Evolutionary conservation across 1,140 invertebrate genomes (phyloP).

Genomic region (Phymastichus coffea): DNA sequence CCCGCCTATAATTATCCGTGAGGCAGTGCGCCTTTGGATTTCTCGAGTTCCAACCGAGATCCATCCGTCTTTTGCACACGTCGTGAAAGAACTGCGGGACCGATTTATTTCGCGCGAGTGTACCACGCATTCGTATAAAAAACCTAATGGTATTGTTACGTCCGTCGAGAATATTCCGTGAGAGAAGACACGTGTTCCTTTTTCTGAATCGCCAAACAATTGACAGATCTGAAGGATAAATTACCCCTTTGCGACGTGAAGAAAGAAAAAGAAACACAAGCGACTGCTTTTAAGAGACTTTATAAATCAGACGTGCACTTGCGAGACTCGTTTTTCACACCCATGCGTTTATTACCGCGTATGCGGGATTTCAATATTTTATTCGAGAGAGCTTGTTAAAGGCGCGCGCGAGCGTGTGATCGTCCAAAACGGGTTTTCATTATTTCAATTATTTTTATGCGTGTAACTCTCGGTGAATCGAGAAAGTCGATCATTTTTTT

Average conservation of each 20-base stretch:
- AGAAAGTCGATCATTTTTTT: no score
- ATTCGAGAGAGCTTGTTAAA: slow-evolving; percentile 1
- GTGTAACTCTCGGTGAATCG: no score
- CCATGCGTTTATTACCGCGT: not conserved
- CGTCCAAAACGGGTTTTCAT: slow-evolving; percentile 3
- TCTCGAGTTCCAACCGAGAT: slow-evolving; percentile 12
- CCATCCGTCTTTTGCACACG: slow-evolving; percentile 31
- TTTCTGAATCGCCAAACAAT: slow-evolving; percentile 17
- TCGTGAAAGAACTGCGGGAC: slow-evolving; percentile 12
- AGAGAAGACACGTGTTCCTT: no score
- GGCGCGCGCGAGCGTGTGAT: not conserved
- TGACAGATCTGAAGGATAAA: no score
- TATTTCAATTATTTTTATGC: slow-evolving; percentile 1
- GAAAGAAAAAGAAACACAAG: no score
- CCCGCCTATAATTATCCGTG: slow-evolving; percentile 15
- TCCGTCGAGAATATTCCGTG: slow-evolving; percentile 27
- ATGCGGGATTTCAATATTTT: slow-evolving; percentile 11
- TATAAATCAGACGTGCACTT: slow-evolving; percentile 14
- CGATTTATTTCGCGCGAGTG: slow-evolving; percentile 24
- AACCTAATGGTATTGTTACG: slow-evolving; percentile 32
- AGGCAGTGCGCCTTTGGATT: no score
- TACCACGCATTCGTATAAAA: no score
- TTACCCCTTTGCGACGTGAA: no score
- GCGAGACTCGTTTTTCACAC: not conserved
- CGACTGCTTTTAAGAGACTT: no score